Evolutionary conservation across 1,140 invertebrate genomes (phyloP), one percentile per base, ranked within the genome.

Genomic region (Campoletis sonorensis): DNA sequence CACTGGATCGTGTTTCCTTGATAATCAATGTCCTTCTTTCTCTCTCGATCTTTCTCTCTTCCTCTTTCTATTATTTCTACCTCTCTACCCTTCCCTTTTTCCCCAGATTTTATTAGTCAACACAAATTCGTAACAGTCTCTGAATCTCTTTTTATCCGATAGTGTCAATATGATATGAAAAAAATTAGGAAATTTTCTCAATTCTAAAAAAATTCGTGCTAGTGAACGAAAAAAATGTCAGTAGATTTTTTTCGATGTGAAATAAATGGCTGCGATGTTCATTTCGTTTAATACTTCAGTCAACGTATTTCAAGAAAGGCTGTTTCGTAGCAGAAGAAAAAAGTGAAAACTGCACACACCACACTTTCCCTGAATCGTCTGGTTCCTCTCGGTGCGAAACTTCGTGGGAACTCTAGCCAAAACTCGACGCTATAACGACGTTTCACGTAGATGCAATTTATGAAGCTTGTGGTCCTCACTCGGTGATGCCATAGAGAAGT

Each of bases 361-460:
- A 8, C 40, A 75, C 49, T 75, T 75, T 75, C 54, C 37, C 27
- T 26, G 30, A 18, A 30, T 54, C 1, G 37, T 75, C 1, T 54
- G 0, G 4, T 18, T 33, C 30, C 13, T n/a, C 67, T 70, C 16
- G 1, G 27, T 16, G 30, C n/a, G 67, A 70, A 75, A 75, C 45
- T 75, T 54, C 15, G 13, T 27, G 26, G 15, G 18, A 75, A 75
- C 72, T 75, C 72, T 51, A 26, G 23, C 26, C 21, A 75, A n/a
- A 75, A 30, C 26, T 54, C 16, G 49, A 70, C 13, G 67, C 37
- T 75, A 27, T 75, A 75, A 79, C 76, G 33, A 67, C 76, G 76
- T 79, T 79, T 67, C 58, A 79, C 54, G 33, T 79, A 27, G 58
- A 45, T 64, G 26, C 64, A 33, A 33, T 51, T 64, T 67, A 30